Conservation (phyloP, 1,140 invertebrate species). For the Drosophila mayri region DNA sequence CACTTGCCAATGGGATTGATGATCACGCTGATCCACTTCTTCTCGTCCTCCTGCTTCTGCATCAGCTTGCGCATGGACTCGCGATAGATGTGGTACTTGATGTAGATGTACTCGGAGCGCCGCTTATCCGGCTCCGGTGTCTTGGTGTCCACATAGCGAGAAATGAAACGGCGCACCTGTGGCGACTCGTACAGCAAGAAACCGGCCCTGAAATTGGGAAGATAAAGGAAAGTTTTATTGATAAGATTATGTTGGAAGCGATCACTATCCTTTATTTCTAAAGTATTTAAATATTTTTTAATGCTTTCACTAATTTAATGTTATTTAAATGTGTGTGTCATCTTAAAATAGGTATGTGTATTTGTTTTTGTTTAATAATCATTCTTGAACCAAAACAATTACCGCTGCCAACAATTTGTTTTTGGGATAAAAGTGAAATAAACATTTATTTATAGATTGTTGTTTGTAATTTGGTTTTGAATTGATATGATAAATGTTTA, state of each 20-base stretch:
- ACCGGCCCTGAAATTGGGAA: constrained; percentile 67
- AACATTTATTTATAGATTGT: constrained; percentile 19
- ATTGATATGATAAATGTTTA: neutral
- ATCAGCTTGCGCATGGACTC: constrained; percentile 82
- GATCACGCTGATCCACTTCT: constrained; percentile 84
- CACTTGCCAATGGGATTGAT: constrained; percentile 84
- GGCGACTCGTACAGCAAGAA: constrained; percentile 74
- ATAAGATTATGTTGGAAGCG: neutral
- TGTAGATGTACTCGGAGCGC: constrained; percentile 83
- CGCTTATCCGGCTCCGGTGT: constrained; percentile 73
- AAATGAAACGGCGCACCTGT: constrained; percentile 62
- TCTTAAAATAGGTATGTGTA: too few relatives aligned
- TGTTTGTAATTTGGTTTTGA: neutral
- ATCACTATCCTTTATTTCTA: neutral
- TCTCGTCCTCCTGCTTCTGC: constrained; percentile 79
- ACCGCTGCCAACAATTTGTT: constrained; percentile 9
- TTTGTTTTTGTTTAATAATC: constrained; percentile 11
- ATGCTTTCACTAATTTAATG: neutral
- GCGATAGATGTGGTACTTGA: constrained; percentile 84
- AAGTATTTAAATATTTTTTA: neutral
- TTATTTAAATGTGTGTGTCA: neutral
- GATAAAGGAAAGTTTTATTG: neutral
- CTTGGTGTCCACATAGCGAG: constrained; percentile 70
- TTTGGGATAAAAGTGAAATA: constrained; percentile 17
- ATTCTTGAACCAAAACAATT: constrained; percentile 2